Base-by-base conservation (phyloP, 2,888 invertebrate genomes). In the Barypeithes pellucidus region DNA sequence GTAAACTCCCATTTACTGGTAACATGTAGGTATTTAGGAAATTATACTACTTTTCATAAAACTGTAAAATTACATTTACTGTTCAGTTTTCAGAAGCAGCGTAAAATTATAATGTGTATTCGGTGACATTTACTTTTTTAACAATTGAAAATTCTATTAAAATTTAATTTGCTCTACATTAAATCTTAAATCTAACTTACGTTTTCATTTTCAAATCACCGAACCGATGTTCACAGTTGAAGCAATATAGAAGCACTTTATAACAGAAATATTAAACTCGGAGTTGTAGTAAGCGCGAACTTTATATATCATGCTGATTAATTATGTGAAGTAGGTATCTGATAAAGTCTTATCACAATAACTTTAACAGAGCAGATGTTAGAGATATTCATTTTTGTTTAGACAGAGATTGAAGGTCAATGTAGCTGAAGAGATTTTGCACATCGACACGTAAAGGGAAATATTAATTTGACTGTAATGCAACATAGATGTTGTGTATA, bases 271-370 rank as follows among this genome's bases (percentile, higher is more conserved):
- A 12, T 3, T 50, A 50, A 63, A 36, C 3, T 47, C 36, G 12
- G 12, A 16, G 2, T 16, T 16, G 16, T 45, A 33, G 14, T 5
- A 33, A 8, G 3, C 3, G 18, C 11, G 45, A 47, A 50, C 33
- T 63, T 63, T 63, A 61, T 63, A 63, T 63, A 63, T 36, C 36
- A 50, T 47, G 14, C 18, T 18, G 50, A 50, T 47, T 50, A 47
- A 63, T 63, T 63, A 63, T 33, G 20, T 50, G 33, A 36, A 63
- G 33, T n/a, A n/a, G n/a, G n/a, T 36, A 36, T 33, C 63, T 47
- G 63, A 63, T 63, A 63, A 54, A 33, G 11, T 1, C 1, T 63
- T 50, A 50, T 63, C 63, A 14, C 4, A 29, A 33, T 43, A 61
- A 61, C 14, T 41, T 8, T 39, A 39, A 61, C 29, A 61, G 43